phyloP scores from a whole-genome alignment of 2,888 invertebrate species.

The Pristionchus exspectatus region DNA sequence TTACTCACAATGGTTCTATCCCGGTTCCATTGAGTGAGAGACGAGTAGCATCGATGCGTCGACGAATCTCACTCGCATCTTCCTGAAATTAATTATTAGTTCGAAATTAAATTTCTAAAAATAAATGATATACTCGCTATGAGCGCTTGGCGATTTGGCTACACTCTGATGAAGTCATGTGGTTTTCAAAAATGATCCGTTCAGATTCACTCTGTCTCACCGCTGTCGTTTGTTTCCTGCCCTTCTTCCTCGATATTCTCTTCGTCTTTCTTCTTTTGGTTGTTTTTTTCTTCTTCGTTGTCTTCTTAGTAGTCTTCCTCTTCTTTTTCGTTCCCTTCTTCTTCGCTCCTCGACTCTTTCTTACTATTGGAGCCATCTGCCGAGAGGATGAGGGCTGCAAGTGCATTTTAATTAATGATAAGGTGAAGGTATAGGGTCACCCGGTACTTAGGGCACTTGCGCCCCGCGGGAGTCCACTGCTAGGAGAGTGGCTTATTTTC shows the following conservation, averaged over 20 bases:
- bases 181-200: no score
- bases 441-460: no score
- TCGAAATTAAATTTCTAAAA: no score
- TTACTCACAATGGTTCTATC: neutral
- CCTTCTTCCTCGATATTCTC: neutral
- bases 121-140: no score
- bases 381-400: slow-evolving; percentile 5
- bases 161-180: no score
- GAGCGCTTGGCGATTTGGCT: no score
- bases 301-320: neutral
- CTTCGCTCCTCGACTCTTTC: neutral
- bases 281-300: neutral
- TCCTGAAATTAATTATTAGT: neutral
- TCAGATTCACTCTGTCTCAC: no score
- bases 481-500: no score
- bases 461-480: no score
- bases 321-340: neutral
- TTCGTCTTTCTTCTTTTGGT: neutral
- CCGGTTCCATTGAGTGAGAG: neutral
- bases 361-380: neutral
- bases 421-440: no score
- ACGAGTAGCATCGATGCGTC: neutral
- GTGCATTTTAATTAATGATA: no score
- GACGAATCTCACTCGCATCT: neutral
- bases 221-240: neutral